Percentiles rank a stretch among this genome's conserved stretches.
These are phyloP conservation scores for Daboia siamensis DNA, from an alignment of 2,113 vertebrate species.

Conservation along the genomic window DNA sequence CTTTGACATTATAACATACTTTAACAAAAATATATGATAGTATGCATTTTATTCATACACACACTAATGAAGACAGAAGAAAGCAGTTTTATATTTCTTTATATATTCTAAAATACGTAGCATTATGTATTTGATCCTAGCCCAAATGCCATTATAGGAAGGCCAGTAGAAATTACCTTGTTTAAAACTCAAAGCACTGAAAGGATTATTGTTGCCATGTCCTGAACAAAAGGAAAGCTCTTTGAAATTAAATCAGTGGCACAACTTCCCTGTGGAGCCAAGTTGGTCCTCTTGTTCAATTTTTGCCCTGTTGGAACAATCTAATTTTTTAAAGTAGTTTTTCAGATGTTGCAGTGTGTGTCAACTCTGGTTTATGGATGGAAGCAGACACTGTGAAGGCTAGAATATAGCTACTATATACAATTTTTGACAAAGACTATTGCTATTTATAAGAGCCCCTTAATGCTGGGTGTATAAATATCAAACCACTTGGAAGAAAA, in stretches of 20 bases:
- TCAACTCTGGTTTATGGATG: neutral
- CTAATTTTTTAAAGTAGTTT: neutral
- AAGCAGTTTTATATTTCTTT: neutral
- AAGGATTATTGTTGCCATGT: neutral
- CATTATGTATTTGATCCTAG: neutral
- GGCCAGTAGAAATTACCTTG: neutral
- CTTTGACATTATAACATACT: conserved; percentile 10
- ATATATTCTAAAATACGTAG: neutral
- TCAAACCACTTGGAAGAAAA: neutral
- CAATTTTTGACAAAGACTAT: neutral
- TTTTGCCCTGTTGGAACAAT: neutral
- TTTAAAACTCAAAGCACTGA: neutral
- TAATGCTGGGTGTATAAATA: neutral
- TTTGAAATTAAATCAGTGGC: neutral
- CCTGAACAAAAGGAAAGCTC: neutral
- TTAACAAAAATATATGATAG: neutral
- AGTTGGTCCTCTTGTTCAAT: neutral
- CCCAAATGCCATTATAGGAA: neutral
- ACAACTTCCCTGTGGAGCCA: neutral
- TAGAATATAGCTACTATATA: neutral
- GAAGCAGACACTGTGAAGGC: neutral
- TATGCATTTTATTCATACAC: neutral
- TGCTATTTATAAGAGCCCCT: neutral
- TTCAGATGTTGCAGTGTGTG: neutral
- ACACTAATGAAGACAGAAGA: neutral